Conservation (phyloP, 2,113 vertebrate species). For the Ageneiosus marmoratus region DNA sequence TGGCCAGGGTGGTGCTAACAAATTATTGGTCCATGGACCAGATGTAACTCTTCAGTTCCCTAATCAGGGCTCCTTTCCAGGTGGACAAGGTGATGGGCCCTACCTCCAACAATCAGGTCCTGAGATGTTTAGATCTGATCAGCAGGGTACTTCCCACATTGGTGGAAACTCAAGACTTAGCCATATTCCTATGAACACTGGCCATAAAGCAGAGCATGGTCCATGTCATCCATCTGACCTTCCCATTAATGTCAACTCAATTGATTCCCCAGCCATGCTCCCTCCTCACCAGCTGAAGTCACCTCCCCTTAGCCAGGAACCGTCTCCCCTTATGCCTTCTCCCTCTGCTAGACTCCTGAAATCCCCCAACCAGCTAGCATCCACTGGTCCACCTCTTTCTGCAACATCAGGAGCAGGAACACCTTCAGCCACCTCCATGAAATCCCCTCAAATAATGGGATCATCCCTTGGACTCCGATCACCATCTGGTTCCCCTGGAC, state of each 20-base stretch:
- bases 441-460: conserved; percentile 91
- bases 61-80: conserved; percentile 79
- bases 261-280: conserved; percentile 85
- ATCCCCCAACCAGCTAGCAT: conserved; percentile 85
- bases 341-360: conserved; percentile 89
- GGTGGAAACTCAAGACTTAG: conserved; percentile 81
- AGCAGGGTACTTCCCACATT: conserved; percentile 77
- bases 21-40: conserved; percentile 80
- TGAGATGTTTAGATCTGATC: conserved; percentile 84
- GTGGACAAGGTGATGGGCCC: conserved; percentile 76
- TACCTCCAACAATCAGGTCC: conserved; percentile 82
- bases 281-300: conserved; percentile 84
- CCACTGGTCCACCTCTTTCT: conserved; percentile 77
- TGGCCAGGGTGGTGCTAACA: conserved; percentile 72
- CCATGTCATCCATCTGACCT: conserved; percentile 86
- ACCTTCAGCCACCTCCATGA: conserved; percentile 76
- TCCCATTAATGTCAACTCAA: conserved; percentile 82
- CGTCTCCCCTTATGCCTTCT: conserved; percentile 86
- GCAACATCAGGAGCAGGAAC: conserved; percentile 77
- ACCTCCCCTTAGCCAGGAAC: conserved; percentile 86
- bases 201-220: conserved; percentile 70
- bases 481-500: conserved; percentile 86
- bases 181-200: conserved; percentile 83
- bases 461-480: conserved; percentile 83
- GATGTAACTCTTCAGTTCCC: conserved; percentile 77